Conservation (phyloP, 1,140 invertebrate genomes). For the Drosophila pruinosa region DNA sequence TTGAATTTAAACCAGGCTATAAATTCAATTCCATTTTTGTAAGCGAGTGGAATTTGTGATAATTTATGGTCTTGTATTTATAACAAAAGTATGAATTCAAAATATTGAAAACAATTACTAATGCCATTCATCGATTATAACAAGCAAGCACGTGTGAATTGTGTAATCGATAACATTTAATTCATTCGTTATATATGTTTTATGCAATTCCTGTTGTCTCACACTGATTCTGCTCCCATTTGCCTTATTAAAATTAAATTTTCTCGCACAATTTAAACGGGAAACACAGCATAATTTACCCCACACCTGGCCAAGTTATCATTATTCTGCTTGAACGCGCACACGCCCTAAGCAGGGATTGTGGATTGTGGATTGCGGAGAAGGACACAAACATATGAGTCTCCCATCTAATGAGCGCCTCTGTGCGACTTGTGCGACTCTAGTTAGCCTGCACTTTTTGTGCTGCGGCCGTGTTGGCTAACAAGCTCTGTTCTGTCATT, state of each 20-base stretch:
- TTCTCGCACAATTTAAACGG: slow-evolving; percentile 25
- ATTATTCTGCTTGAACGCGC: slow-evolving; percentile 22
- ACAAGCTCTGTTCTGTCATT: slow-evolving; percentile 58
- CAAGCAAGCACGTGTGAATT: background rate
- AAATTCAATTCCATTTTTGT: slow-evolving; percentile 48
- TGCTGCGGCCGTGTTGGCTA: slow-evolving; percentile 20
- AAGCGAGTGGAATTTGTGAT: slow-evolving; percentile 35
- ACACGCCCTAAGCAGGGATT: background rate
- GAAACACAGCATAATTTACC: slow-evolving; percentile 13
- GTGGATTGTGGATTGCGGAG: background rate
- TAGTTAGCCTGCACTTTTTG: slow-evolving; percentile 53
- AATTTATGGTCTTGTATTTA: slow-evolving; percentile 60
- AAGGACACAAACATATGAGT: background rate
- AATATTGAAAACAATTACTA: slow-evolving; percentile 50
- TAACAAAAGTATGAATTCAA: slow-evolving; percentile 46
- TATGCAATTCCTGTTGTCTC: no score
- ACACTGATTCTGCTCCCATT: background rate
- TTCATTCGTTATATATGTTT: background rate
- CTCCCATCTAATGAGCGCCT: slow-evolving; percentile 46
- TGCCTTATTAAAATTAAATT: slow-evolving; percentile 17
- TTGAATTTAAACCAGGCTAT: slow-evolving; percentile 68
- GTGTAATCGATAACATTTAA: background rate
- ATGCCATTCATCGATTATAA: slow-evolving; percentile 65
- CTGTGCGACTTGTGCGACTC: slow-evolving; percentile 55
- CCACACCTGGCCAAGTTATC: background rate